phyloP scores from a whole-genome alignment of 2,797 vertebrate species.

The Labeo calbasu region DNA sequence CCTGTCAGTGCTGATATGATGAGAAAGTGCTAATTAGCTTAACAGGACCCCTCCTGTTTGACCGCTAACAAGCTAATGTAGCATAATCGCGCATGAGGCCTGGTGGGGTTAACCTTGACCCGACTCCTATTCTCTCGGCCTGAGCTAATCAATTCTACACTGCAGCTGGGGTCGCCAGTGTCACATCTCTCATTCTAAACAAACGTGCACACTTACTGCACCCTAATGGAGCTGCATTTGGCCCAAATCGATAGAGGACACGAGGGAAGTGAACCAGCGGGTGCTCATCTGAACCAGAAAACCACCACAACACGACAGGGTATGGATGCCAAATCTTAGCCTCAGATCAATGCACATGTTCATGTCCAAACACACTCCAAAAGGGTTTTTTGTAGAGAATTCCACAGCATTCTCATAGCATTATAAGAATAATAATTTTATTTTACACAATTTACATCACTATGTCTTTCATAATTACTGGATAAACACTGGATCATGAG shows the following conservation, averaged over 20 bases:
- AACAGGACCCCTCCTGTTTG: slow-evolving; percentile 82
- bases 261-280: slow-evolving; percentile 69
- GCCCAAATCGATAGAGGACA: slow-evolving; percentile 63
- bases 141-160: slow-evolving; percentile 94
- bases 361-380: background rate
- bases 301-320: background rate
- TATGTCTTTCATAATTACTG: background rate
- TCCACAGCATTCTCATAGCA: background rate
- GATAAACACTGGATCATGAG: too few species aligned
- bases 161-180: slow-evolving; percentile 87
- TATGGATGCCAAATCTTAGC: background rate
- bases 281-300: slow-evolving; percentile 6
- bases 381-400: too few species aligned
- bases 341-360: background rate
- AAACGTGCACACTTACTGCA: slow-evolving; percentile 76
- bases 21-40: slow-evolving; percentile 85
- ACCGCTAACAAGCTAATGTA: slow-evolving; percentile 86
- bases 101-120: slow-evolving; percentile 85
- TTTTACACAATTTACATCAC: background rate
- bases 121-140: slow-evolving; percentile 84
- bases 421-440: background rate
- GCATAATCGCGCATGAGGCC: slow-evolving; percentile 84
- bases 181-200: slow-evolving; percentile 43
- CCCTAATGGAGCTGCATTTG: slow-evolving; percentile 93
- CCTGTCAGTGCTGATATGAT: slow-evolving; percentile 83